Percentiles rank a stretch among this genome's conserved stretches.
Evolutionary conservation across 53 echinoderm and acorn worm genomes (phyloP).

Genomic region (Echinometra lucunter): DNA sequence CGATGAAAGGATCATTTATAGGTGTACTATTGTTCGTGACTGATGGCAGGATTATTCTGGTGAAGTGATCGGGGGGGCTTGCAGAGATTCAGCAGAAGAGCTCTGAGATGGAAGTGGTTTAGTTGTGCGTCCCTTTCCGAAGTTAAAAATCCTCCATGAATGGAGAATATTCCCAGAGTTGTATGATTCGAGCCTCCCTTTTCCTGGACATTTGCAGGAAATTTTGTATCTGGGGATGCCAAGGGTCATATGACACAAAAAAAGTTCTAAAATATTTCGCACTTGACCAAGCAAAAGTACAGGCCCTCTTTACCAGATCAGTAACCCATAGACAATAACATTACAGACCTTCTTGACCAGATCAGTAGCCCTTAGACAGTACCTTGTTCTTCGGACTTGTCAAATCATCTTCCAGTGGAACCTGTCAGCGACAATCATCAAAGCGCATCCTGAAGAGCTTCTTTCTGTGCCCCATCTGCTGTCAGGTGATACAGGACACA

Average conservation of each 20-base stretch:
- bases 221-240: no score
- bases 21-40: constrained; percentile 1
- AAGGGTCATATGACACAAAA: no score
- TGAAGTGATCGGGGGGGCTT: neutral
- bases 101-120: neutral
- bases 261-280: no score
- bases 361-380: neutral
- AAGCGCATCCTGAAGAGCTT: neutral
- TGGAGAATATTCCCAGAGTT: no score
- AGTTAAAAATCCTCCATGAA: no score
- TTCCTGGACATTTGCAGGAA: no score
- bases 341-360: neutral
- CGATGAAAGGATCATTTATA: neutral
- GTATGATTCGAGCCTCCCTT: no score
- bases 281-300: no score
- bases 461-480: neutral
- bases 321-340: neutral
- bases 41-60: neutral
- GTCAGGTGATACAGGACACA: neutral
- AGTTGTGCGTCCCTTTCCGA: no score
- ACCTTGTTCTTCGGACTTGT: neutral
- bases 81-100: neutral
- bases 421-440: neutral
- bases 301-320: neutral
- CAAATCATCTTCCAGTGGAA: no score